A percentile compares a stretch with the other conserved stretches of the same genome.
phyloP scores from a whole-genome alignment of 2,113 vertebrate genomes.

The Strix aluco region DNA sequence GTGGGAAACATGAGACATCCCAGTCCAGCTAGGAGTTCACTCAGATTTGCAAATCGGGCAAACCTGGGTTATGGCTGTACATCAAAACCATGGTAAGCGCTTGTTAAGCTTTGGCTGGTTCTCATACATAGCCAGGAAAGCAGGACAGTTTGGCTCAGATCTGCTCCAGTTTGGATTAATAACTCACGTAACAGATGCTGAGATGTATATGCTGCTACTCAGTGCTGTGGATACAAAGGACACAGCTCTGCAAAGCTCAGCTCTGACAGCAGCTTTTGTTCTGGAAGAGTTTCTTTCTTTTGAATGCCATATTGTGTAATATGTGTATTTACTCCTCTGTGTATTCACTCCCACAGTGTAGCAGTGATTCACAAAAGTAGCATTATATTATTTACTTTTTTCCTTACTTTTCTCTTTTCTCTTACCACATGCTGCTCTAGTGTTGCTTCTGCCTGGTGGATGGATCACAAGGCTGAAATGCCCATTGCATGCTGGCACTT shows the following conservation, averaged over 20 bases:
- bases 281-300: not conserved
- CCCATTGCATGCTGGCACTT: not conserved
- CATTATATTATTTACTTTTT: not conserved
- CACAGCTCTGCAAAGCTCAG: not conserved
- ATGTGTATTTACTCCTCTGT: not conserved
- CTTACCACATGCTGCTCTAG: not conserved
- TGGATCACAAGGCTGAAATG: not conserved
- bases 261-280: not conserved
- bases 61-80: not conserved
- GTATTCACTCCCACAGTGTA: not conserved
- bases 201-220: rapidly evolving
- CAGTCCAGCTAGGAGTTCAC: not conserved
- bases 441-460: not conserved
- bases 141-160: not conserved
- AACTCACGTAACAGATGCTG: not conserved
- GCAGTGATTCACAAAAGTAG: not conserved
- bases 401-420: not conserved
- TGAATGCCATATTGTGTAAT: not conserved
- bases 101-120: not conserved
- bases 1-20: conserved; percentile 16
- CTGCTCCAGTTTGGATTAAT: not conserved
- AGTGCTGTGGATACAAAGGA: not conserved
- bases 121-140: not conserved
- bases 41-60: not conserved
- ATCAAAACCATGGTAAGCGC: not conserved